Evolutionary conservation across 2,888 invertebrate species (phyloP).

Genomic region (Entomobrya multifasciata): DNA sequence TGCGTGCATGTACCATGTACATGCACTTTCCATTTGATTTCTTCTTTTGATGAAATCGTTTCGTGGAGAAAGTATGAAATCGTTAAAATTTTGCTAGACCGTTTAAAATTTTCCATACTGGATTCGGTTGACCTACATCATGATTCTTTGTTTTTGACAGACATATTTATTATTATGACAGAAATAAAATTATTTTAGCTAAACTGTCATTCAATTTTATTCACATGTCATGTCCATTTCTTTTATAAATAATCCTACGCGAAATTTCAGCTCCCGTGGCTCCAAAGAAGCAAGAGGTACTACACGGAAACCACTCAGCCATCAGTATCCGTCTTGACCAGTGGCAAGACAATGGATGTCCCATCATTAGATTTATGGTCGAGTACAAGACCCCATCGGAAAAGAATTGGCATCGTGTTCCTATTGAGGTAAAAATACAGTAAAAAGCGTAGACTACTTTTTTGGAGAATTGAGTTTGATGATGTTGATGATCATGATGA

Average conservation of each 20-base stretch:
- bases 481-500: no score
- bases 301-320: slow-evolving; percentile 84
- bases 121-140: no score
- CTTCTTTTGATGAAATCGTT: no score
- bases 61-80: no score
- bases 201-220: neutral
- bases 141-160: no score
- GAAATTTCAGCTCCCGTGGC: slow-evolving; percentile 76
- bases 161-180: no score
- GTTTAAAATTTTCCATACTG: no score
- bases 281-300: slow-evolving; percentile 76
- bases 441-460: slow-evolving; percentile 12
- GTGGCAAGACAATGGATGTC: slow-evolving; percentile 94
- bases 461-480: neutral
- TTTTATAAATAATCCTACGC: slow-evolving; percentile 5
- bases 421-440: slow-evolving; percentile 75
- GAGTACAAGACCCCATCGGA: slow-evolving; percentile 84
- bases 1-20: no score
- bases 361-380: slow-evolving; percentile 91
- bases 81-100: no score
- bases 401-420: slow-evolving; percentile 75
- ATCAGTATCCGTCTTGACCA: slow-evolving; percentile 93
- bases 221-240: neutral
- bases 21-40: no score
- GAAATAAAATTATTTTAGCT: neutral